Evolutionary conservation across 2,113 vertebrate genomes (phyloP), one percentile per base, ranked within the genome.

Genomic region (Gasterosteus aculeatus): DNA sequence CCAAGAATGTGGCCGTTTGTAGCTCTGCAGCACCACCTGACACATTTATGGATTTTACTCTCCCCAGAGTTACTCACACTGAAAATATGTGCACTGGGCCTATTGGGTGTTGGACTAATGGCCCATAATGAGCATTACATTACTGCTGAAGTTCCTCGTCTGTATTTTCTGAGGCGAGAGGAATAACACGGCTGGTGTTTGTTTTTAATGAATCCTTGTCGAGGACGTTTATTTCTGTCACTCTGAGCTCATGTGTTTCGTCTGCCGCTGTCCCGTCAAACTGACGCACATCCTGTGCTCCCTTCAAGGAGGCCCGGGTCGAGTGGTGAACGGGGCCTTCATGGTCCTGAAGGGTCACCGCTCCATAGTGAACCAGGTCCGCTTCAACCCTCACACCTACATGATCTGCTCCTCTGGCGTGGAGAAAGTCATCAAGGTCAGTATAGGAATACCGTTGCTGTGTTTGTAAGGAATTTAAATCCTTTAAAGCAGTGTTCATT

Each of bases 321-420:
- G 97, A 26, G 97, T 99, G 68, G 97, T 99, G 78, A 99, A 99
- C 46, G 97, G 97, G 65, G 98, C 98, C 11, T 98, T 98, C 87
- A 98, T 99, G 98, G 94, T 99, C 51, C 88, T 99, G 88, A 99
- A 98, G 91, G 98, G 98, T 75, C 98, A 99, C 88, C 96, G 98
- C 10, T 99, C 98, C 64, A 99, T 99, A 46, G 98, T 99, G 54
- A 99, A 99, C 93, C 98, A 99, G 91, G 98, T 99, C 49, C 96
- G 98, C 47, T 99, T 99, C 92, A 99, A 99, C 88, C 97, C 97
- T 38, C 95, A 98, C 82, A 97, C 95, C 73, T 98, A 98, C 92
- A 99, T 99, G 98, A 98, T 99, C 93, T 99, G 98, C 90, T 99
- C 98, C 75, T 99, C 98, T 0, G 98, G 98, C 0, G 98, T 99